Base-by-base conservation (phyloP, 2,113 vertebrate genomes). In the Perca flavescens region DNA sequence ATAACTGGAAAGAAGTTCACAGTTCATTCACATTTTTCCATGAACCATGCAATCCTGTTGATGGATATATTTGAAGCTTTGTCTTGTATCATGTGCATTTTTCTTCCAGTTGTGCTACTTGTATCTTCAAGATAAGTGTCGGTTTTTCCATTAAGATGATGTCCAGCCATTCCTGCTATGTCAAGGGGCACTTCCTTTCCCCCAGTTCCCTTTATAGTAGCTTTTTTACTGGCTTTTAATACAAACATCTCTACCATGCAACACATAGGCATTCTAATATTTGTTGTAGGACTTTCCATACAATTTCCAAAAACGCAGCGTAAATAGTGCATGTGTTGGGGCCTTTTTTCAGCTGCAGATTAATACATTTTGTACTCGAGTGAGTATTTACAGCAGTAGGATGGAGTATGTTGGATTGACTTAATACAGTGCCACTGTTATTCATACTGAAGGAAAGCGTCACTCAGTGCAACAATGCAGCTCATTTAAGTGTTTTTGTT, bases 401-500 rank as follows among this genome's bases (percentile, higher is more conserved):
- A 43, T 4, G 31, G 16, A 25, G 21, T 13, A 7, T 40, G 34
- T 13, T 8, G 16, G 36, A 60, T 31, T n/a, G 7, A 52, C 10
- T 58, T 49, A 52, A 17, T 2, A 50, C 40, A 46, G 12, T 16
- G 6, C 6, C 2, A 2, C 25, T 52, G 7, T 49, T 66, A 12
- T 15, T 65, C 0, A 2, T 15, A 46, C 7, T 7, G 19, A 66
- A 34, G 6, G 6, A 9, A 31, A 16, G 14, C 4, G 8, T 63
- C 12, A n/a, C 5, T n/a, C n/a, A 13, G 25, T 50, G 47, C 34
- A 34, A 34, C 31, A 5, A 5, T 9, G 12, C 5, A 34, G 5
- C 28, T 69, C 50, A 53, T 34, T 36, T 8, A 54, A 52, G 49
- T n/a, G 67, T 40, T 74, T 63, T 74, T 34, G 15, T 36, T 34